Conservation (phyloP, 2,113 vertebrate genomes). For the Bubo blakistoni region DNA sequence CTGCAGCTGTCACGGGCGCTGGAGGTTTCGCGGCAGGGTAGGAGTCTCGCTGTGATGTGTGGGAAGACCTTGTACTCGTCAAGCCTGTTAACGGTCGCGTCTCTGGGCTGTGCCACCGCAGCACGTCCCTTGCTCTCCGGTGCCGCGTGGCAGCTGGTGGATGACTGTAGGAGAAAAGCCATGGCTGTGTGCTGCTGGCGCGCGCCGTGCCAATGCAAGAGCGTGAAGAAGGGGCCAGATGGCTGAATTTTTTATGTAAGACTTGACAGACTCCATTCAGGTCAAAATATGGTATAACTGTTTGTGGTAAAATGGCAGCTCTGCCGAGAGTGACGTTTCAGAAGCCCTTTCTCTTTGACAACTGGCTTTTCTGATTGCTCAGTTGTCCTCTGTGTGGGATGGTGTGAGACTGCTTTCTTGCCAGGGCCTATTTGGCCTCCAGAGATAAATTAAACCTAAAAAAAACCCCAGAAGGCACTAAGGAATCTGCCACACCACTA, state of each 20-base stretch:
- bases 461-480: neutral
- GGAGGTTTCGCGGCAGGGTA: neutral
- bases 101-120: neutral
- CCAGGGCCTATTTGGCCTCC: neutral
- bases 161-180: neutral
- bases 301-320: neutral
- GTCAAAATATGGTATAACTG: neutral
- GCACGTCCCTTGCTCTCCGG: fast-evolving
- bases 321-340: neutral
- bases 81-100: neutral
- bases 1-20: fast-evolving
- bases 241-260: neutral
- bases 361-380: neutral
- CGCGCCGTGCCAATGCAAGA: fast-evolving
- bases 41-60: neutral
- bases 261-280: neutral
- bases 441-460: neutral
- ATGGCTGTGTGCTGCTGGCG: neutral
- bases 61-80: neutral
- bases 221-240: neutral
- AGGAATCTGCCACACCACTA: neutral
- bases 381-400: neutral
- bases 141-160: neutral
- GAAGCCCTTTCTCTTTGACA: neutral
- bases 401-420: neutral